Base-by-base conservation (phyloP, 2,888 invertebrate species). In the Dryococelus australis region DNA sequence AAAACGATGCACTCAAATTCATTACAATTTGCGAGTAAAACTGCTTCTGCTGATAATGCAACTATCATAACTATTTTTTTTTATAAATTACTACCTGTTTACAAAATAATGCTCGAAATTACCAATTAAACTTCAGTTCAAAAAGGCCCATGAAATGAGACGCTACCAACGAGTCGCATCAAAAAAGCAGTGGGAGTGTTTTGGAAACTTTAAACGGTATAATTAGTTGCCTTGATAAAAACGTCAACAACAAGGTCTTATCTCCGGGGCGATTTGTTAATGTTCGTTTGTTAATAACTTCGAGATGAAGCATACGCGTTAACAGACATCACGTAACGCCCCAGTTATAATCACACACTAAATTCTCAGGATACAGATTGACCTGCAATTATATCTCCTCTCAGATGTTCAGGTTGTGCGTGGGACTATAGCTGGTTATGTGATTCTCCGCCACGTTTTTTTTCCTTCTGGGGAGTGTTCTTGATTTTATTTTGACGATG, bases 331-430 rank as follows among this genome's bases (percentile, higher is more conserved):
- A 65, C 8, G n/a, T 65, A 65, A 65, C 65, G 65, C 65, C 65
- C 65, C n/a, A 65, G 65, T 6, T n/a, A 65, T 65, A 65, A 65
- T 65, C 65, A 65, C 65, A 65, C 65, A 65, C 24, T 65, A 65
- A 8, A 65, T 65, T 65, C 65, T 8, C 65, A 65, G 24, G 65
- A 65, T n/a, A 65, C 65, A n/a, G 24, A 24, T 24, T n/a, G 65
- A 65, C 65, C 65, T 16, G 65, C n/a, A 65, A 65, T 65, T 65
- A 65, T 65, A 65, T 65, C 65, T 65, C n/a, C 65, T 65, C 65
- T 5, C 6, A 65, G 65, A 65, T 65, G 6, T 9, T n/a, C 0
- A 65, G 65, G 24, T 65, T 65, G 65, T 24, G 65, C 65, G 8
- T 20, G 65, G 0, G 6, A 20, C n/a, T n/a, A 65, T 65, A 65